Percentiles rank a stretch among this genome's conserved stretches.
Evolutionary conservation across 1,140 invertebrate species (phyloP).

Genomic region (Sesamia nonagrioides): DNA sequence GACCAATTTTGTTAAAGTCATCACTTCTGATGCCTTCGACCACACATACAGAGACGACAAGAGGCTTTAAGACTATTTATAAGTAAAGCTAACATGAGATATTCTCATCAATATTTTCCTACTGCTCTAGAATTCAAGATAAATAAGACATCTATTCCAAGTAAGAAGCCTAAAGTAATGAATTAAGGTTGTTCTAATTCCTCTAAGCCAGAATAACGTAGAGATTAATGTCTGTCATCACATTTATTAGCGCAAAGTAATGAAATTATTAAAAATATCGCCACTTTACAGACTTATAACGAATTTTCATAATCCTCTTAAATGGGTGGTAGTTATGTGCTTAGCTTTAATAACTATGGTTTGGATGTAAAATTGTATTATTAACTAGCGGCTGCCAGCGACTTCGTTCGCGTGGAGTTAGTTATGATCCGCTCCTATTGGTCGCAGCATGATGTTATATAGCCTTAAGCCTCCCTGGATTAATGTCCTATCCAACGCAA

Average conservation of each 20-base stretch:
- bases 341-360: neutral
- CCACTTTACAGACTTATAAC: conserved; percentile 14
- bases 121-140: neutral
- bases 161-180: neutral
- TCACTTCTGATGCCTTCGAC: too few species aligned
- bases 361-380: conserved; percentile 22
- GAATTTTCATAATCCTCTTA: conserved; percentile 14
- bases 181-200: neutral
- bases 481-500: too few species aligned
- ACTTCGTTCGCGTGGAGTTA: too few species aligned
- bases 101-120: too few species aligned
- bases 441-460: too few species aligned
- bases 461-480: too few species aligned
- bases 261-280: conserved; percentile 30
- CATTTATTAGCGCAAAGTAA: neutral
- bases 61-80: too few species aligned
- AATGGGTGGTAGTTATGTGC: neutral
- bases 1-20: too few species aligned
- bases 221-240: conserved; percentile 14
- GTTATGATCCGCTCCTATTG: too few species aligned
- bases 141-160: neutral
- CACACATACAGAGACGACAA: too few species aligned
- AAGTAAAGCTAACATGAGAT: too few species aligned
- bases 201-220: neutral
- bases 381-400: too few species aligned